Evolutionary conservation across 2,888 invertebrate species (phyloP), one percentile per base, ranked within the genome.

Genomic region (Herminia tarsipennalis): DNA sequence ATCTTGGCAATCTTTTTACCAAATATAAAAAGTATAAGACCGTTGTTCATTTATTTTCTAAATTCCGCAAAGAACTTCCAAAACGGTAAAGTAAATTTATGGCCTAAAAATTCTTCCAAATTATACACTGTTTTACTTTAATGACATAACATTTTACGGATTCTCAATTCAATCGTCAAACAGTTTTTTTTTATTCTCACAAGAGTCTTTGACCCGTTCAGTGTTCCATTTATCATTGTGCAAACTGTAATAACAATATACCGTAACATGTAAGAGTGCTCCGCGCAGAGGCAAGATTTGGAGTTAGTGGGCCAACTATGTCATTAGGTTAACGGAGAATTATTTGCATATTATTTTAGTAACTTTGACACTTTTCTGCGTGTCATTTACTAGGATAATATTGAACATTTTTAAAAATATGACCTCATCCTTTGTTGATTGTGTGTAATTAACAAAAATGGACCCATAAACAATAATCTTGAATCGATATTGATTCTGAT

Each of bases 271-370:
- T 81, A 82, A 83, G 76, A 86, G 79, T 77, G 74, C 64, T 78
- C 62, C 63, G 73, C 70, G 73, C 61, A 46, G 56, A 73, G 66
- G 71, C 69, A 65, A 78, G 76, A 80, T 82, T 78, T 58, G 64
- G 62, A 81, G 78, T 81, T 80, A 81, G 81, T 86, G 70, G 80
- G 84, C 73, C 84, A 88, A 81, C 82, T 81, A 83, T 84, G 83
- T 83, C 83, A 84, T 86, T 85, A 79, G 83, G 88, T 84, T 88
- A 88, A 84, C 85, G 84, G 83, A 78, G 73, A 81, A 62, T 36
- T 77, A 78, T 86, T 84, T 82, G 75, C 79, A 78, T 77, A 75
- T 65, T 54, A 64, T 75, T 76, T 81, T 78, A 74, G 76, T 63
- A 52, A 50, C 48, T 62, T 61, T 47, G 44, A 54, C 48, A 44